These are phyloP conservation scores for Drosophila mimetica DNA, from an alignment of 2,888 invertebrate genomes.

Conservation along the genomic window DNA sequence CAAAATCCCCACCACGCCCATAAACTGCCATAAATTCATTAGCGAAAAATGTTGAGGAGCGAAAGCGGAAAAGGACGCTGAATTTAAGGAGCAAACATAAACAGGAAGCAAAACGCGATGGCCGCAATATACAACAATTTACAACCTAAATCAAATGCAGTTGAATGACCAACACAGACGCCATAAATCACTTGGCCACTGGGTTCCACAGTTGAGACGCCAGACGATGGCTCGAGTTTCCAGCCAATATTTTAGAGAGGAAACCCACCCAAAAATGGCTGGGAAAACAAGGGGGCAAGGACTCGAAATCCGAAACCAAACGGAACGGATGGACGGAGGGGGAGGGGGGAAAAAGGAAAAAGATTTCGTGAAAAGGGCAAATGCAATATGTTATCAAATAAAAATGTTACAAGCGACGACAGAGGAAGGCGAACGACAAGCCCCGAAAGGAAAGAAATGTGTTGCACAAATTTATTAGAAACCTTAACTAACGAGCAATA, in stretches of 20 bases:
- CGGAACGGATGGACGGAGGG: background rate
- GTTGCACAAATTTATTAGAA: conserved; percentile 81
- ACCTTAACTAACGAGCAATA: conserved; percentile 81
- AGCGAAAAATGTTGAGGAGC: conserved; percentile 59
- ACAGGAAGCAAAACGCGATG: conserved; percentile 68
- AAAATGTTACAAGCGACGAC: conserved; percentile 81
- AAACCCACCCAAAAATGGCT: conserved; percentile 29
- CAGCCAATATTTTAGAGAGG: conserved; percentile 70
- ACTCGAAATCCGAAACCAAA: conserved; percentile 28
- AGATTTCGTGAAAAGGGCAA: conserved; percentile 61
- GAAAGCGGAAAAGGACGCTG: conserved; percentile 8
- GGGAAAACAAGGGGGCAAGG: conserved; percentile 12
- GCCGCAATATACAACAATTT: conserved; percentile 79
- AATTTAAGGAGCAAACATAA: conserved; percentile 50
- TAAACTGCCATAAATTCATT: conserved; percentile 74
- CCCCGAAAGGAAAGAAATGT: conserved; percentile 65
- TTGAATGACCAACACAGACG: conserved; percentile 80
- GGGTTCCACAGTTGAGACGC: conserved; percentile 69
- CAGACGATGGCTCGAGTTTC: conserved; percentile 52
- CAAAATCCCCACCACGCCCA: conserved; percentile 7
- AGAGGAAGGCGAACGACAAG: conserved; percentile 41
- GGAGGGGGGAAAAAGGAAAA: conserved; percentile 27
- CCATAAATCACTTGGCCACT: conserved; percentile 72
- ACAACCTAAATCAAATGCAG: conserved; percentile 81
- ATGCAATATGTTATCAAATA: conserved; percentile 80